A percentile compares a stretch with the other conserved stretches of the same genome.
Conservation (phyloP, 2,797 vertebrate species). For the Geotrypetes seraphini region DNA sequence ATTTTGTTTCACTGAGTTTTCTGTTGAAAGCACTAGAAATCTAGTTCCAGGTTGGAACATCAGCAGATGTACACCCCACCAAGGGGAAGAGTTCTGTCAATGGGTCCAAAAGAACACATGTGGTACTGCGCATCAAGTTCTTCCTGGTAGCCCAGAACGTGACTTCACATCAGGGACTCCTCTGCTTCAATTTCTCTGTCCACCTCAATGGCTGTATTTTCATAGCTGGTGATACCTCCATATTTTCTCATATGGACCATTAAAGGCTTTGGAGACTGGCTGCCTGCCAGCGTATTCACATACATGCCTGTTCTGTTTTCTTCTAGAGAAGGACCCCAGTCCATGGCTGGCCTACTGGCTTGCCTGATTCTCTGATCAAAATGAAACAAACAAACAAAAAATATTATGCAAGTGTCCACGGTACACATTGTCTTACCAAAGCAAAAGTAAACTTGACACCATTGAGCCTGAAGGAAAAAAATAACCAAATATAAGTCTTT, state of each 20-base stretch:
- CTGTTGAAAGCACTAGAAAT: neutral
- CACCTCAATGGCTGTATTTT: slow-evolving; percentile 61
- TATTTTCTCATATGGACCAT: slow-evolving; percentile 70
- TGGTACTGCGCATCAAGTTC: slow-evolving; percentile 10
- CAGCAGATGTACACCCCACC: neutral
- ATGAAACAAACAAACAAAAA: too few species aligned
- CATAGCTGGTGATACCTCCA: slow-evolving; percentile 62
- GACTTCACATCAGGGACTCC: slow-evolving; percentile 53
- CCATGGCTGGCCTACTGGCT: slow-evolving; percentile 52
- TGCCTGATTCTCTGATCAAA: slow-evolving; percentile 50
- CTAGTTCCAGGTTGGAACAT: neutral
- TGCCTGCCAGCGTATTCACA: slow-evolving; percentile 50
- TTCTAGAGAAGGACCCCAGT: slow-evolving; percentile 61
- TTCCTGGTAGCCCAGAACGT: rapidly evolving
- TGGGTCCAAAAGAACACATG: slow-evolving; percentile 5
- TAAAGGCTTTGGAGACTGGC: slow-evolving; percentile 61
- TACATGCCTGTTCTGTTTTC: slow-evolving; percentile 62
- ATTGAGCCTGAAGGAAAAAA: too few species aligned
- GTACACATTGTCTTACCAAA: too few species aligned
- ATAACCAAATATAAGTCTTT: too few species aligned
- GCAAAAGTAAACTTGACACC: too few species aligned
- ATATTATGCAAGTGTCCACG: too few species aligned
- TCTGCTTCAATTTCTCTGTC: slow-evolving; percentile 61
- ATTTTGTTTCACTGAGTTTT: too few species aligned
- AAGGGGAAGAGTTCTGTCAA: neutral